phyloP scores from a whole-genome alignment of 2,888 invertebrate species.

The Cantharis nigra region DNA sequence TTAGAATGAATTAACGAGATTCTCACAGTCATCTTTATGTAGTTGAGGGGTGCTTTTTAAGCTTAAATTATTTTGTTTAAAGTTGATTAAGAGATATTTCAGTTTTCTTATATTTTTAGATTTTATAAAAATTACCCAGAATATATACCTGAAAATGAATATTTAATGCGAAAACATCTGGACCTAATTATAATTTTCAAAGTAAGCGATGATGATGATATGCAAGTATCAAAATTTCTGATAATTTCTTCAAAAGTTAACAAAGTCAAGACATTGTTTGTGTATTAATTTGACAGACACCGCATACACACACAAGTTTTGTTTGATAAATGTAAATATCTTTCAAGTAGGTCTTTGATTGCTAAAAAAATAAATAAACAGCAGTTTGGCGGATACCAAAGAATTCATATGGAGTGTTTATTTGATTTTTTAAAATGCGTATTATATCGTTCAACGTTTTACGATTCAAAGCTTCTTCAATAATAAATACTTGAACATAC shows the following conservation, averaged over 20 bases:
- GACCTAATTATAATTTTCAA: not conserved
- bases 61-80: too few relatives aligned
- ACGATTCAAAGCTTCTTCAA: constrained; percentile 10
- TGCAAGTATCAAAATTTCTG: constrained; percentile 12
- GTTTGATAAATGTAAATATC: constrained; percentile 34
- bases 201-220: constrained; percentile 9
- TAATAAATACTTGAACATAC: constrained; percentile 28
- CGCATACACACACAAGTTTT: constrained; percentile 26
- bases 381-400: constrained; percentile 24
- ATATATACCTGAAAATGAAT: not conserved
- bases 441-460: constrained; percentile 26
- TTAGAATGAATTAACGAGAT: too few relatives aligned
- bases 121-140: too few relatives aligned
- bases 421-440: constrained; percentile 25
- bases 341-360: constrained; percentile 33
- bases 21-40: too few relatives aligned
- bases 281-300: constrained; percentile 27
- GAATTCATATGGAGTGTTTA: constrained; percentile 30
- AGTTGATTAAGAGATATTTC: too few relatives aligned
- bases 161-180: not conserved
- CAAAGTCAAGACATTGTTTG: constrained; percentile 25
- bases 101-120: too few relatives aligned
- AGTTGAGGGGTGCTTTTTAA: too few relatives aligned
- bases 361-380: constrained; percentile 26
- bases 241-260: constrained; percentile 15